Evolutionary conservation across 1,140 invertebrate species (phyloP).

Genomic region (Bicyclus anynana): DNA sequence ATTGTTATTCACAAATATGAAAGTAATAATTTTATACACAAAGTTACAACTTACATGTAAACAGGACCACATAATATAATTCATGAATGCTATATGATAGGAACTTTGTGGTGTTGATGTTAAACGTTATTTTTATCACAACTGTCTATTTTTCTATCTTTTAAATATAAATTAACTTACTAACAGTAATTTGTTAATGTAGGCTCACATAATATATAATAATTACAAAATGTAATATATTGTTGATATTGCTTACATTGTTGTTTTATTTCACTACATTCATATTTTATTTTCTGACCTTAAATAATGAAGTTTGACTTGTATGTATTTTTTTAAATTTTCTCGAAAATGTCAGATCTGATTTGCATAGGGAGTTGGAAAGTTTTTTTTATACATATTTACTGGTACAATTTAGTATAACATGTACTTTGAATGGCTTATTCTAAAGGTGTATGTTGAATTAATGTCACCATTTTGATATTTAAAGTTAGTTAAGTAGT

Average conservation of each 20-base stretch:
- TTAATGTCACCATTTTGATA: no score
- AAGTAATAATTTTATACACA: slow-evolving; percentile 28
- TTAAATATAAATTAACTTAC: slow-evolving; percentile 55
- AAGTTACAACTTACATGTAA: slow-evolving; percentile 33
- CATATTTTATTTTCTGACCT: no score
- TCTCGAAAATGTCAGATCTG: no score
- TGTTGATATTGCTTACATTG: slow-evolving; percentile 70
- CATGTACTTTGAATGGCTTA: no score
- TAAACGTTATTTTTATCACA: slow-evolving; percentile 60
- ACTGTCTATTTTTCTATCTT: slow-evolving; percentile 72
- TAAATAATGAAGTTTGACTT: no score
- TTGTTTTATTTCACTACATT: slow-evolving; percentile 43
- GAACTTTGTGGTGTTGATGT: slow-evolving; percentile 47
- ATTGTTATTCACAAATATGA: slow-evolving; percentile 33
- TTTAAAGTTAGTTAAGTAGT: no score
- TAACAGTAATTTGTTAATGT: slow-evolving; percentile 58
- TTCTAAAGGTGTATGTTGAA: no score
- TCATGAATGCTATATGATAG: slow-evolving; percentile 34
- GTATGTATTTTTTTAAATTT: no score
- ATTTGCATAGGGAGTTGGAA: no score
- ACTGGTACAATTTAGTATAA: no score
- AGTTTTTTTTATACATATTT: no score
- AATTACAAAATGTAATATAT: slow-evolving; percentile 64
- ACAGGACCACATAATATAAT: slow-evolving; percentile 36
- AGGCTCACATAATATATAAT: slow-evolving; percentile 42